Percentiles rank a stretch among this genome's conserved stretches.
Evolutionary conservation across 2,797 vertebrate genomes (phyloP).

Genomic region (Malacoraja senta): DNA sequence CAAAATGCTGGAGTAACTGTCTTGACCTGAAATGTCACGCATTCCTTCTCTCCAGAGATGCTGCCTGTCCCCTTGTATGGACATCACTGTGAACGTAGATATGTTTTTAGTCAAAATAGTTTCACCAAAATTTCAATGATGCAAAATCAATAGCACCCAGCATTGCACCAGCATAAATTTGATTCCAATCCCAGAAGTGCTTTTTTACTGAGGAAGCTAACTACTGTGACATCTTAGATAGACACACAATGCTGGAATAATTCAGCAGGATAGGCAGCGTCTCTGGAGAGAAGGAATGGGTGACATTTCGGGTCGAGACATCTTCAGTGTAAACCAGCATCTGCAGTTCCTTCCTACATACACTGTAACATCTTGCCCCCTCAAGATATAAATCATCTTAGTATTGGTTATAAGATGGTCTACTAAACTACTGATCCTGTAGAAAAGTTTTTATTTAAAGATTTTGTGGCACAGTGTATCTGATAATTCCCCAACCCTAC

Average conservation of each 20-base stretch:
- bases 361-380: not conserved
- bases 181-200: not conserved
- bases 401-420: not conserved
- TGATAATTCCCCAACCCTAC: no score
- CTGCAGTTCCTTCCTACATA: no score
- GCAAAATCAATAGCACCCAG: not conserved
- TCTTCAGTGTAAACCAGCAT: no score
- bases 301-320: no score
- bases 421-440: not conserved
- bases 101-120: not conserved
- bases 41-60: no score
- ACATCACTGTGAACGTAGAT: not conserved
- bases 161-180: not conserved
- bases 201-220: not conserved
- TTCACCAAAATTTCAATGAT: not conserved
- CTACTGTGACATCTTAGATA: no score
- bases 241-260: no score
- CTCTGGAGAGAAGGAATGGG: no score
- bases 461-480: not conserved
- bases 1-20: no score
- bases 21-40: no score
- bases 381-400: not conserved
- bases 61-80: no score
- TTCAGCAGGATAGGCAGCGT: no score
- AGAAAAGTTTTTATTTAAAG: not conserved